Evolutionary conservation across 2,113 vertebrate species (phyloP), one percentile per base, ranked within the genome.

Genomic region (Pseudopodoces humilis): DNA sequence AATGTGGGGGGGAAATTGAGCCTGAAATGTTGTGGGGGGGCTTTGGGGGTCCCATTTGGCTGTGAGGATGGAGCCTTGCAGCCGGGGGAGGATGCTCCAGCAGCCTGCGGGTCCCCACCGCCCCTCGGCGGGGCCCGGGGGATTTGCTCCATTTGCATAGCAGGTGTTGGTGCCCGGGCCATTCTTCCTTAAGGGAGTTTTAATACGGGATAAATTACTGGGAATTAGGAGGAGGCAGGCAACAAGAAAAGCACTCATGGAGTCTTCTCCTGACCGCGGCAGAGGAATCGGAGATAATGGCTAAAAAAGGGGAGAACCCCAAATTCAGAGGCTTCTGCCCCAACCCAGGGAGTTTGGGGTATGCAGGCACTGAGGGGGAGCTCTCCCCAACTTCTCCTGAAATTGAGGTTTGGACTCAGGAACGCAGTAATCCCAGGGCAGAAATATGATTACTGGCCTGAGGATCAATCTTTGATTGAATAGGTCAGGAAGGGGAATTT

Each of bases 141-240:
- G 98, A 98, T 98, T 98, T 98, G 97, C 94, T 97, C 80, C 81
- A 98, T 98, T 98, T 98, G 97, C 98, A 98, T 98, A 98, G 98
- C 98, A 99, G 98, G 98, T 99, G 98, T 97, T 98, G 95, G 97
- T 85, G 96, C 96, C 97, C 47, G 90, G 86, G 97, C 97, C 96
- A 97, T 98, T 98, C 97, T 98, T 97, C 97, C 97, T 97, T 98
- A 98, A 98, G 97, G 97, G 97, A 98, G 64, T 98, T 98, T 98
- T 98, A 98, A 98, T 98, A 97, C 91, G 95, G 98, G 98, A 98
- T 98, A 98, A 98, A 98, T 98, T 97, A 96, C 96, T 33, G 88
- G 97, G 98, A 98, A 98, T 98, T 98, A 98, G 98, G 97, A 96
- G 96, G 90, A 95, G 96, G 92, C 97, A 86, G 95, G 96, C 76